Evolutionary conservation across 2,797 vertebrate species (phyloP), one percentile per base, ranked within the genome.

Genomic region (Bothrops alternatus): DNA sequence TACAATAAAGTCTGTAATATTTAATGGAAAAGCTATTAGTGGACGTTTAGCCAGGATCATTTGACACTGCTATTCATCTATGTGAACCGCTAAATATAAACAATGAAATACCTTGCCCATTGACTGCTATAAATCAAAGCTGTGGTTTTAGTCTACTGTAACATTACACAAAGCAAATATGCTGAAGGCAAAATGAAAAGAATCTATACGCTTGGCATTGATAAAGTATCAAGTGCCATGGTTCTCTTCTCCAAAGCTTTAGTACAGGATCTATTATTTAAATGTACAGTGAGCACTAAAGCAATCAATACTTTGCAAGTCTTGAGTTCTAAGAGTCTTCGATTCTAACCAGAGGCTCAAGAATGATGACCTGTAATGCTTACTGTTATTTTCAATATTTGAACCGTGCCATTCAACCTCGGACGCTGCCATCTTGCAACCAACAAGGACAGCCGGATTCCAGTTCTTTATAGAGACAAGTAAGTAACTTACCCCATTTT

Each of bases 41-140:
- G 93, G 95, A 95, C 91, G 88, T 92, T 97, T 95, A 95, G 93
- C 92, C 90, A 94, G 95, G 93, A 93, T 96, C 94, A 94, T 82
- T 82, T 85, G 93, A 73, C 95, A 94, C 50, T 92, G 65, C 96
- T 93, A 96, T 96, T 94, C 96, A 96, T 95, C 95, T 93, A 95
- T 95, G 95, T 96, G 96, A 96, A 95, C 92, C 93, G 92, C 93
- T 94, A 96, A 96, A 94, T 95, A 94, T 95, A 97, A 98, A 96
- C 91, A 96, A 95, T 90, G 88, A 95, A 96, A 97, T 97, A 96
- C 97, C 97, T 97, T 96, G 96, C 94, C 91, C 95, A 92, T 97
- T 94, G 96, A 95, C 95, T 95, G 94, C 89, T 94, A 96, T 97
- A 97, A 97, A 97, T 97, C 97, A 97, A 93, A 96, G 96, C 91